phyloP scores from a whole-genome alignment of 2,797 vertebrate genomes.

The Anas bernieri region DNA sequence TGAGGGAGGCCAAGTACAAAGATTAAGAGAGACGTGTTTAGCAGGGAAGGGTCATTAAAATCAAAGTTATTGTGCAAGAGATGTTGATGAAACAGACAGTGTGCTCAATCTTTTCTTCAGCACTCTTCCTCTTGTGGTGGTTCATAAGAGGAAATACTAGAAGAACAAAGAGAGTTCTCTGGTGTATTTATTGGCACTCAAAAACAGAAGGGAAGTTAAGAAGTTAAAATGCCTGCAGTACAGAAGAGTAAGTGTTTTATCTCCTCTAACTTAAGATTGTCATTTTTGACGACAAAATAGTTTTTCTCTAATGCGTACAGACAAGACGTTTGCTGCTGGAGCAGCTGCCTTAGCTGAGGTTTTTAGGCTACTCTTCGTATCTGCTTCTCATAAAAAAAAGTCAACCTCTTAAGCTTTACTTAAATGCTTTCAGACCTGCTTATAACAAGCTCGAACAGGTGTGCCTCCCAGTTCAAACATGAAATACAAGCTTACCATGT shows the following conservation, averaged over 20 bases:
- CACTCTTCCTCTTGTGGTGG: background rate
- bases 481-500: background rate
- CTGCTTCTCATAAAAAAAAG: background rate
- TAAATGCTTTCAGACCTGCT: background rate
- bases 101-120: background rate
- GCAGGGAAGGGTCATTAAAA: background rate
- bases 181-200: background rate
- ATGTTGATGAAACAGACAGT: background rate
- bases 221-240: background rate
- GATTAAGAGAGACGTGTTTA: background rate
- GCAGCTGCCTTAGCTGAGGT: background rate
- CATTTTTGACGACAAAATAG: background rate
- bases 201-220: background rate
- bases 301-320: background rate
- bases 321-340: background rate
- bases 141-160: background rate
- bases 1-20: background rate
- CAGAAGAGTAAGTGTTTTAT: background rate
- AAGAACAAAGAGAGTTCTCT: background rate
- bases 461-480: background rate
- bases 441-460: background rate
- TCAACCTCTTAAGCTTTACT: background rate
- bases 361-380: rapidly evolving
- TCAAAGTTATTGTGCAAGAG: background rate
- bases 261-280: background rate